These are phyloP conservation scores for Macrophya alboannulata DNA, from an alignment of 2,888 invertebrate genomes.

Conservation along the genomic window DNA sequence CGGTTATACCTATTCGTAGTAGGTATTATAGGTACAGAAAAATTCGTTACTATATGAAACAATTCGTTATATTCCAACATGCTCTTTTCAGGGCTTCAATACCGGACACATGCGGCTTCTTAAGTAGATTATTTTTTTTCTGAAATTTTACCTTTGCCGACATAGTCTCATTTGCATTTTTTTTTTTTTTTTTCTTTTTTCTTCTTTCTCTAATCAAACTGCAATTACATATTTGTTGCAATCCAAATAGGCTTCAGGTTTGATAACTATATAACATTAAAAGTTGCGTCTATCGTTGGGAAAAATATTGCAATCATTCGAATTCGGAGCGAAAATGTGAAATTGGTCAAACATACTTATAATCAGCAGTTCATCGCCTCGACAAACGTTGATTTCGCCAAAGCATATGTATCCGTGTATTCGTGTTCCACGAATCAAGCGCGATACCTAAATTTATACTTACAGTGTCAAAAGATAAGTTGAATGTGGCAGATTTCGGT, in stretches of 20 bases:
- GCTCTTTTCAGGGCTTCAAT: constrained; percentile 5
- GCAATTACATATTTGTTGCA: neutral
- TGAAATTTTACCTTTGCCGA: constrained; percentile 11
- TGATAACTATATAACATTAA: neutral
- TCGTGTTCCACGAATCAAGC: constrained; percentile 1
- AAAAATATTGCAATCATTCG: neutral
- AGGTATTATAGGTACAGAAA: neutral
- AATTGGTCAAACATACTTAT: neutral
- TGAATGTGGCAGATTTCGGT: constrained; percentile 22
- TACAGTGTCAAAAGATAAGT: neutral
- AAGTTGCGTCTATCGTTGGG: neutral
- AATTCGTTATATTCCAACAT: neutral
- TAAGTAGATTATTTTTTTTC: constrained; percentile 4
- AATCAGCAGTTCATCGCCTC: neutral
- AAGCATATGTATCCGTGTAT: too few species aligned
- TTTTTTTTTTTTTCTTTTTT: neutral
- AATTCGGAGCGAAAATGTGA: neutral
- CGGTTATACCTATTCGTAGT: neutral
- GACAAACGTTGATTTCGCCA: neutral
- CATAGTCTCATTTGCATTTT: constrained; percentile 2
- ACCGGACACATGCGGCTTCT: constrained; percentile 11
- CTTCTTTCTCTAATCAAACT: neutral
- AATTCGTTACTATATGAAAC: neutral
- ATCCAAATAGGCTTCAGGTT: neutral
- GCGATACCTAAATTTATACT: neutral